Base-by-base conservation (phyloP, 2,888 invertebrate genomes). In the Heterodera filipjevi region DNA sequence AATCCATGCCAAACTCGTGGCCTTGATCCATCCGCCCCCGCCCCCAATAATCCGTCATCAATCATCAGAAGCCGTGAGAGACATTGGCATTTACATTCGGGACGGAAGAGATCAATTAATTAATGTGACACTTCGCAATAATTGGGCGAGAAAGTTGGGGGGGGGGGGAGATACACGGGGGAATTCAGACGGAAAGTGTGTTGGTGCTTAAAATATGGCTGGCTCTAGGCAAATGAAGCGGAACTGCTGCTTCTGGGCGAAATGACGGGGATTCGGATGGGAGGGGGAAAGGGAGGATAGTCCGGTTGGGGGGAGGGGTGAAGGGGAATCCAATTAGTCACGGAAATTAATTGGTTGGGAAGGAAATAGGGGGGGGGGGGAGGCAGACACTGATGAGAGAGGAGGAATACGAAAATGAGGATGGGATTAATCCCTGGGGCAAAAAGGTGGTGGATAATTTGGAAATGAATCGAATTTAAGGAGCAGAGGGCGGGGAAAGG, bases 191-290 rank as follows among this genome's bases (percentile, higher is more conserved):
- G 68, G 33, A 68, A 68, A 35, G 33, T n/a, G n/a, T n/a, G n/a
- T n/a, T n/a, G n/a, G n/a, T 35, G 33, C 33, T 10, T 16, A 68
- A 68, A 68, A 59, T 59, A 59, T 59, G 59, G 59, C 68, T 68
- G 68, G 68, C 68, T 68, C 14, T 32, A 35, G 68, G 68, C 68
- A 68, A 68, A 59, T 59, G 59, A 59, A 32, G 68, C 68, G 68
- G 35, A 68, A 68, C 68, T 59, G 59, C 49, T 59, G 59, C 39
- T 39, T 3, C 39, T 39, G 39, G 39, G 39, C 12, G 39, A 22
- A 59, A 59, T n/a, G 22, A 27, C n/a, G 59, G 59, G 22, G n/a
- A 59, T 59, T n/a, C 27, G 39, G 39, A 12, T 10, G 39, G 39
- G 39, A 39, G 39, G 39, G 39, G 39, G 1, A 6, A 27, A 8